Evolutionary conservation across 2,888 invertebrate genomes (phyloP), one percentile per base, ranked within the genome.

Genomic region (Plagodis pulveraria): DNA sequence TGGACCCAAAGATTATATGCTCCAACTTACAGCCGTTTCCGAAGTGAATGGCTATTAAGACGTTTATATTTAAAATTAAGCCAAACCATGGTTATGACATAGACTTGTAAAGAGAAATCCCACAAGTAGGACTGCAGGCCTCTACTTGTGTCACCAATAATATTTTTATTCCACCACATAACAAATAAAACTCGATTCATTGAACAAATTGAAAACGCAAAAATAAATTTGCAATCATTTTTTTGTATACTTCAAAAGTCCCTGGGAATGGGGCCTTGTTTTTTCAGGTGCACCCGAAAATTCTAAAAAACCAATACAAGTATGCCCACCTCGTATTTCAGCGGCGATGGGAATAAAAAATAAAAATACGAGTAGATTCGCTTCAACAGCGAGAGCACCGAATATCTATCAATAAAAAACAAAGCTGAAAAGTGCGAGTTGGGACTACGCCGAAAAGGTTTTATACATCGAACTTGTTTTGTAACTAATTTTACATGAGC

Each of bases 271-370:
- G 22, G 9, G 35, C 22, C 36, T 57, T 63, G 50, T 63, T 60
- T 65, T 61, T 53, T 8, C 50, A 46, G 58, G 38, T 50, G 47
- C 62, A 46, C 43, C 53, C 36, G 44, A 59, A 62, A 62, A 50
- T 58, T 22, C 45, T 41, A 46, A 66, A 66, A 62, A 62, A 49
- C 49, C 48, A 40, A 43, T 51, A 58, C 58, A 60, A 52, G 50
- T 55, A 43, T 60, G 61, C 45, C 51, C 50, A 63, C 50, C 61
- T 51, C 62, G 63, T 58, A 44, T 61, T 60, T 59, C 50, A 55
- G 33, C 42, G 55, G 42, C 36, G 56, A 2, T 51, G 50, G 41
- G 47, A 62, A 62, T 57, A 58, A 63, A 68, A 65, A 65, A 62
- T 58, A 55, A 62, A 52, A 53, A 22, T 22, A 22, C 22, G 22